phyloP scores from a whole-genome alignment of 2,888 invertebrate genomes.

The Lepidocyrtinus sp. region DNA sequence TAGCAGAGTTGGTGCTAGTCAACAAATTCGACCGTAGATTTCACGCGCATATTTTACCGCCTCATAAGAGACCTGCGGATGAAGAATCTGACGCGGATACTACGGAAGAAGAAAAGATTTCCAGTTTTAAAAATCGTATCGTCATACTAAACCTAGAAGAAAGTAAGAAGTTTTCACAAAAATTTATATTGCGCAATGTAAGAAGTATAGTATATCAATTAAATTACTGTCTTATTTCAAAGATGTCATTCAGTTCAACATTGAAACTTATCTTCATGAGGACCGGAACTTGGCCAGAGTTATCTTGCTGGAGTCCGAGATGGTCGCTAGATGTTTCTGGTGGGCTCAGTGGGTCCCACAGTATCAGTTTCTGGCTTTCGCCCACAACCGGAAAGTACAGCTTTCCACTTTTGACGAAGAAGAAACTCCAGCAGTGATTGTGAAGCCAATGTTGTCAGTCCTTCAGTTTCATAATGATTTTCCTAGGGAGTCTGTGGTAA shows the following conservation, averaged over 20 bases:
- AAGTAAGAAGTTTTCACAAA: too few species aligned
- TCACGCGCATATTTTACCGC: conserved; percentile 59
- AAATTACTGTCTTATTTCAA: not conserved
- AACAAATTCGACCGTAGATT: conserved; percentile 54
- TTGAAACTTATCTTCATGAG: conserved; percentile 46
- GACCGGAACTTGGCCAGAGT: conserved; percentile 26
- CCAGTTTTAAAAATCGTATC: conserved; percentile 56
- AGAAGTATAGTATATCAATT: not conserved
- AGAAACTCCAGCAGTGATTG: conserved; percentile 75
- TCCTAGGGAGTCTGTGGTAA: conserved; percentile 89
- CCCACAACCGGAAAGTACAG: conserved; percentile 82
- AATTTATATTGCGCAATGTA: not conserved
- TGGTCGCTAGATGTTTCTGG: conserved; percentile 71
- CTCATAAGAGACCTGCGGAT: conserved; percentile 39
- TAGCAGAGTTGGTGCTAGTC: conserved; percentile 29
- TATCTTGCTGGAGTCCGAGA: conserved; percentile 59
- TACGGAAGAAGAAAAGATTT: conserved; percentile 31
- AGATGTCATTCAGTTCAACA: conserved; percentile 49
- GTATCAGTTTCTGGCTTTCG: conserved; percentile 86
- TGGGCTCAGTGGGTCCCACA: conserved; percentile 91
- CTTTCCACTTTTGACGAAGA: conserved; percentile 79
- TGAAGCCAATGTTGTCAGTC: conserved; percentile 84
- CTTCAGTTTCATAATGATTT: conserved; percentile 89
- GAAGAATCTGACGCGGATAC: conserved; percentile 53
- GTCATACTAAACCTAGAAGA: conserved; percentile 58